phyloP scores from a whole-genome alignment of 2,888 invertebrate genomes.

The Xanthia togata region DNA sequence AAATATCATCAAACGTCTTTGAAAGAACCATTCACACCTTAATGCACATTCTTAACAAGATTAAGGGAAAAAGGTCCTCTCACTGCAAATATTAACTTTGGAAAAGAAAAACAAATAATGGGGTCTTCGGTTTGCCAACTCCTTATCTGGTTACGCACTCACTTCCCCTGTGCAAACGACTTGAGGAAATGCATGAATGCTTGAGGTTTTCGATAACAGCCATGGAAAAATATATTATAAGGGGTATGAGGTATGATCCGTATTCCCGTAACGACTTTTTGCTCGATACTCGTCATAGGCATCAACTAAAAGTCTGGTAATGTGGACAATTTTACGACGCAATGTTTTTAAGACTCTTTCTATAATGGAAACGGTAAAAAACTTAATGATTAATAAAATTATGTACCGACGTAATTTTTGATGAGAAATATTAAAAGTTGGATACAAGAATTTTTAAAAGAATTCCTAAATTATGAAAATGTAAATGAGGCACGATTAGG shows the following conservation, averaged over 20 bases:
- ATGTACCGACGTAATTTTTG: conserved; percentile 24
- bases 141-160: conserved; percentile 61
- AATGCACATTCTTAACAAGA: conserved; percentile 51
- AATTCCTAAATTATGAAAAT: conserved; percentile 7
- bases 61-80: conserved; percentile 27
- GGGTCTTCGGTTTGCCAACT: conserved; percentile 21
- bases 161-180: conserved; percentile 50
- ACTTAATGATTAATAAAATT: conserved; percentile 45
- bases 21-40: conserved; percentile 46
- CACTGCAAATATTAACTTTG: conserved; percentile 44
- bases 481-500: not conserved
- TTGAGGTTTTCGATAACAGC: conserved; percentile 54
- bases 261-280: conserved; percentile 23
- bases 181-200: conserved; percentile 37
- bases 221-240: conserved; percentile 32
- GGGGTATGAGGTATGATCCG: conserved; percentile 32
- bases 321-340: conserved; percentile 33
- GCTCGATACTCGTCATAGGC: conserved; percentile 24
- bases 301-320: conserved; percentile 37
- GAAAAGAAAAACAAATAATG: conserved; percentile 60
- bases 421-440: conserved; percentile 21
- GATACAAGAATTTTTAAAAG: conserved; percentile 5
- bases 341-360: conserved; percentile 32
- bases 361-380: conserved; percentile 32
- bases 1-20: conserved; percentile 46